phyloP scores from a whole-genome alignment of 1,140 invertebrate genomes.

The Drosophila melanica region DNA sequence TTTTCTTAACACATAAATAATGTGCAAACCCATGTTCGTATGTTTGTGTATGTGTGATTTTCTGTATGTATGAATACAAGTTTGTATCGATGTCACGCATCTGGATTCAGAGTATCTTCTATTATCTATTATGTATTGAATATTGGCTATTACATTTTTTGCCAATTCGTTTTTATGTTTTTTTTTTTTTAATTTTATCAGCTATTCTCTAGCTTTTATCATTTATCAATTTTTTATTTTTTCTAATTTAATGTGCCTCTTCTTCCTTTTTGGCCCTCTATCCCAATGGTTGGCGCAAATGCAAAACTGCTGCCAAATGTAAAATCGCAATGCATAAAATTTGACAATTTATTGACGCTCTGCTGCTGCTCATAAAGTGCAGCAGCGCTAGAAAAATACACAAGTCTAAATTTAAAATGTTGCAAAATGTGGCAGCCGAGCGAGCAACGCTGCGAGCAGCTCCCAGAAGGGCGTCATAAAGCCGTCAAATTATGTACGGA shows the following conservation, averaged over 20 bases:
- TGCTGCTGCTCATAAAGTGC: slow-evolving; percentile 54
- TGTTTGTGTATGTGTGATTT: no score
- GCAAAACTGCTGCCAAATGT: slow-evolving; percentile 59
- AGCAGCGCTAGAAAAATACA: slow-evolving; percentile 47
- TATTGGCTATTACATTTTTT: not conserved
- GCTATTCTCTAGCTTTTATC: not conserved
- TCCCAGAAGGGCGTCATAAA: slow-evolving; percentile 51
- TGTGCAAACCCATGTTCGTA: no score
- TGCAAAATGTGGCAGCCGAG: slow-evolving; percentile 56
- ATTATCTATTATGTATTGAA: no score
- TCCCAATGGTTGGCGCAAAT: slow-evolving; percentile 3
- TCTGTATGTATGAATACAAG: no score
- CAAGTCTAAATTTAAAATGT: slow-evolving; percentile 69
- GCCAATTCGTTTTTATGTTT: not conserved
- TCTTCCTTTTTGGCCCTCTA: no score
- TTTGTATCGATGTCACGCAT: no score
- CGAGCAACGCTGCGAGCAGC: slow-evolving; percentile 28
- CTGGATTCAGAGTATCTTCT: no score
- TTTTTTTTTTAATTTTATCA: not conserved
- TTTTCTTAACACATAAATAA: no score
- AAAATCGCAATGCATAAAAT: slow-evolving; percentile 78
- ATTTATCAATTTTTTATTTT: not conserved
- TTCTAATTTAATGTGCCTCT: not conserved
- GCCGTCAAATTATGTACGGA: slow-evolving; percentile 41
- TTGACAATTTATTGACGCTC: slow-evolving; percentile 82